phyloP scores from a whole-genome alignment of 1,140 invertebrate genomes.

The Hyphantria cunea region DNA sequence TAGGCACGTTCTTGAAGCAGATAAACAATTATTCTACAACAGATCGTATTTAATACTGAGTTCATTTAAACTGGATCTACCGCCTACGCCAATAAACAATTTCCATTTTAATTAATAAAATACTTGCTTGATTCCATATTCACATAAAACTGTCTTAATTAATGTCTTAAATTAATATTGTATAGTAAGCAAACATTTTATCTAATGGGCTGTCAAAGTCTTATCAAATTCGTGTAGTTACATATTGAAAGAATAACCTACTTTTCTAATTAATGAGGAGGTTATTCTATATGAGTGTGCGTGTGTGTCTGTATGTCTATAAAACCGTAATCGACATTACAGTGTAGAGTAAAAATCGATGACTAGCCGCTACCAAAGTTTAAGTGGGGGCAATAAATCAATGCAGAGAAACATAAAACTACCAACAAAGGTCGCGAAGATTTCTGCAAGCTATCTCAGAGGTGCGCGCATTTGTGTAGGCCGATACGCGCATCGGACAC shows the following conservation, averaged over 20 bases:
- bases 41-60: constrained; percentile 28
- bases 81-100: constrained; percentile 40
- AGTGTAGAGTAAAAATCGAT: too few relatives aligned
- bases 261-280: background rate
- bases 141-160: constrained; percentile 31
- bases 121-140: constrained; percentile 29
- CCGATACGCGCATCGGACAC: constrained; percentile 53
- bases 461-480: constrained; percentile 71
- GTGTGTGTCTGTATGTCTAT: too few relatives aligned
- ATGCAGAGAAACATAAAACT: constrained; percentile 37
- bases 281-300: background rate
- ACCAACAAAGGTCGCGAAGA: constrained; percentile 59
- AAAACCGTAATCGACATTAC: background rate
- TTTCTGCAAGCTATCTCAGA: constrained; percentile 62
- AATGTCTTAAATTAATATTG: constrained; percentile 31
- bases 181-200: constrained; percentile 13
- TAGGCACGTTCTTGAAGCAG: constrained; percentile 23
- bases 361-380: too few relatives aligned
- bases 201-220: constrained; percentile 13
- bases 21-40: constrained; percentile 29
- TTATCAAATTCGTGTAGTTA: too few relatives aligned
- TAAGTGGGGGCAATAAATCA: constrained; percentile 10
- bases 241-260: too few relatives aligned
- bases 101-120: constrained; percentile 45
- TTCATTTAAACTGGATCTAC: constrained; percentile 37